Conservation (phyloP, 2,888 invertebrate genomes). For the Fragum sueziense region DNA sequence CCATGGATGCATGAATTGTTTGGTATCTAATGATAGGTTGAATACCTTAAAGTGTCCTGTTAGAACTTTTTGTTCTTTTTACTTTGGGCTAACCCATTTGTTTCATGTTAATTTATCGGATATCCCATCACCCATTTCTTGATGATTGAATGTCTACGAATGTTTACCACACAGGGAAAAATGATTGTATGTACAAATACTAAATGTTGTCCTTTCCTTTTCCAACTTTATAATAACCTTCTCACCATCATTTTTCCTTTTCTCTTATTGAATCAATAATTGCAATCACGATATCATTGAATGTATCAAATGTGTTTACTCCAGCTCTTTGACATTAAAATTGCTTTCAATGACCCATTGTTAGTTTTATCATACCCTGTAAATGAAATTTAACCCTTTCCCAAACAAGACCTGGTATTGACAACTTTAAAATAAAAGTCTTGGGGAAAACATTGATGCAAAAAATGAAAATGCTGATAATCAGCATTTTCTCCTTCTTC, state of each 20-base stretch:
- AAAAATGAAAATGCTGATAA: background rate
- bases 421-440: too few relatives aligned
- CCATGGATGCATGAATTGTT: too few relatives aligned
- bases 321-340: slow-evolving; percentile 18
- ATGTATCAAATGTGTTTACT: slow-evolving; percentile 14
- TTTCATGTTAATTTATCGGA: too few relatives aligned
- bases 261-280: background rate
- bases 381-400: too few relatives aligned
- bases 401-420: too few relatives aligned
- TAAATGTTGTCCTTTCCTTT: slow-evolving; percentile 13
- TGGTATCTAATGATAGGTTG: too few relatives aligned
- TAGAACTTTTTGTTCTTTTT: too few relatives aligned
- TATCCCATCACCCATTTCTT: background rate
- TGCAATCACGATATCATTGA: slow-evolving; percentile 6
- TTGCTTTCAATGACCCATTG: slow-evolving; percentile 11
- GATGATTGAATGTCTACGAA: background rate
- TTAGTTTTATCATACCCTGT: too few relatives aligned
- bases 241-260: slow-evolving; percentile 3
- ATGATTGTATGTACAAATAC: slow-evolving; percentile 3
- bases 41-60: too few relatives aligned
- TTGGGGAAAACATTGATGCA: background rate
- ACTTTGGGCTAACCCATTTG: too few relatives aligned
- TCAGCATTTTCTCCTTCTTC: background rate
- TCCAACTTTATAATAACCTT: slow-evolving; percentile 1
- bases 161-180: background rate